Conservation (phyloP, 2,113 vertebrate genomes). For the Anser brachyrhynchus region DNA sequence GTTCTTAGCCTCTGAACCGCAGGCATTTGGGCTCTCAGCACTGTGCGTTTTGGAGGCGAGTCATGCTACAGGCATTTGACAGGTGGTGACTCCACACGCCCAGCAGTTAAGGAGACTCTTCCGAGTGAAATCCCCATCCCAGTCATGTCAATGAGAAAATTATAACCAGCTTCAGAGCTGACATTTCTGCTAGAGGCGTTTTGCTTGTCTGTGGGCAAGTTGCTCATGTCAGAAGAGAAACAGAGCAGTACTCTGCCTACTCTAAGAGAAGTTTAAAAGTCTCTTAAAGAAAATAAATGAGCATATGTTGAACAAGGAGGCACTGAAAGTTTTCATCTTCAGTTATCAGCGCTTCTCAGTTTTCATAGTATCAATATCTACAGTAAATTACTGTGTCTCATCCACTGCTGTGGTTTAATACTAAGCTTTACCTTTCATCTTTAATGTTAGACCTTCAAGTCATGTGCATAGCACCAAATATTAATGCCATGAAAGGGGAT, state of each 20-base stretch:
- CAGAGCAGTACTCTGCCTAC: background rate
- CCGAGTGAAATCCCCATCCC: background rate
- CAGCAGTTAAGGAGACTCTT: background rate
- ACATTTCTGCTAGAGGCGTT: background rate
- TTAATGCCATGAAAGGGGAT: background rate
- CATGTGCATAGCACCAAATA: background rate
- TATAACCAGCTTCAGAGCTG: background rate
- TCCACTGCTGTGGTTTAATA: background rate
- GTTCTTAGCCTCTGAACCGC: background rate
- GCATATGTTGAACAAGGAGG: background rate
- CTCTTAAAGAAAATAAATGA: background rate
- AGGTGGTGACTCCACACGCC: fast-evolving
- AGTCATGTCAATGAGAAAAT: background rate
- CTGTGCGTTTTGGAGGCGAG: background rate
- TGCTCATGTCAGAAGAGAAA: background rate
- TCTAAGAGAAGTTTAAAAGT: background rate
- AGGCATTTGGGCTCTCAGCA: background rate
- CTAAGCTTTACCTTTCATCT: background rate
- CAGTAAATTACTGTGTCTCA: background rate
- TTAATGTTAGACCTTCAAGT: background rate
- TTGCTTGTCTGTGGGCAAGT: background rate
- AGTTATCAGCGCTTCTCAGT: background rate
- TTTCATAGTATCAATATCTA: background rate
- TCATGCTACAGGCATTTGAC: background rate
- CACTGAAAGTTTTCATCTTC: background rate